Conservation (phyloP, 2,888 invertebrate species). For the Stenchaetothrips biformis region DNA sequence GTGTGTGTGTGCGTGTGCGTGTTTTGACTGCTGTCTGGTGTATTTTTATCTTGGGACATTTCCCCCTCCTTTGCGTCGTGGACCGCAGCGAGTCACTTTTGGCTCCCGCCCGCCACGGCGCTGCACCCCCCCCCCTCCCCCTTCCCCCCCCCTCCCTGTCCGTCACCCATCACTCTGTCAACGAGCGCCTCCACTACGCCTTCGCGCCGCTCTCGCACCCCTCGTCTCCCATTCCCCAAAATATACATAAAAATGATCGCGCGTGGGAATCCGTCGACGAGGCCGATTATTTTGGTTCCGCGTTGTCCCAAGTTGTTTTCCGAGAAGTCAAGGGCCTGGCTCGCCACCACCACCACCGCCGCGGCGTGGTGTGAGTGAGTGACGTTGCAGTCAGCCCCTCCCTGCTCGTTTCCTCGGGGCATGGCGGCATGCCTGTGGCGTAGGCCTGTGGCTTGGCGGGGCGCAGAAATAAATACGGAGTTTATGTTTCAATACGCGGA, state of each 20-base stretch:
- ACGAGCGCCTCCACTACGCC: neutral
- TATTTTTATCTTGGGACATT: constrained; percentile 22
- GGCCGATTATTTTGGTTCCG: constrained; percentile 3
- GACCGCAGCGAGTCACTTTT: neutral
- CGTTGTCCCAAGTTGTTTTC: neutral
- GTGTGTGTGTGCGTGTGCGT: neutral
- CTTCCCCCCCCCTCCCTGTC: neutral
- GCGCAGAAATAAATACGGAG: constrained; percentile 1
- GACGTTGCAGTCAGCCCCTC: too few relatives aligned
- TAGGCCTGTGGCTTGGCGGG: neutral
- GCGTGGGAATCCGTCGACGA: neutral
- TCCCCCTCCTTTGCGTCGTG: neutral
- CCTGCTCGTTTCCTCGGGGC: neutral
- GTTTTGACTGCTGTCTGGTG: constrained; percentile 14
- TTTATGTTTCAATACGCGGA: constrained; percentile 21
- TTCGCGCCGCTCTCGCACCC: neutral
- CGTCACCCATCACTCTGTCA: constrained; percentile 22
- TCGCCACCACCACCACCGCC: too few relatives aligned
- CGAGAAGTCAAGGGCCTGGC: neutral
- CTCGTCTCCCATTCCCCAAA: constrained; percentile 3
- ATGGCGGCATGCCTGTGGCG: neutral
- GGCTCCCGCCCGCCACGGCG: neutral
- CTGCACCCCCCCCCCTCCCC: neutral
- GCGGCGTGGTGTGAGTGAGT: too few relatives aligned
- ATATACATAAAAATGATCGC: constrained; percentile 19